Base-by-base conservation (phyloP, 2,888 invertebrate species). In the Idaea biselata region DNA sequence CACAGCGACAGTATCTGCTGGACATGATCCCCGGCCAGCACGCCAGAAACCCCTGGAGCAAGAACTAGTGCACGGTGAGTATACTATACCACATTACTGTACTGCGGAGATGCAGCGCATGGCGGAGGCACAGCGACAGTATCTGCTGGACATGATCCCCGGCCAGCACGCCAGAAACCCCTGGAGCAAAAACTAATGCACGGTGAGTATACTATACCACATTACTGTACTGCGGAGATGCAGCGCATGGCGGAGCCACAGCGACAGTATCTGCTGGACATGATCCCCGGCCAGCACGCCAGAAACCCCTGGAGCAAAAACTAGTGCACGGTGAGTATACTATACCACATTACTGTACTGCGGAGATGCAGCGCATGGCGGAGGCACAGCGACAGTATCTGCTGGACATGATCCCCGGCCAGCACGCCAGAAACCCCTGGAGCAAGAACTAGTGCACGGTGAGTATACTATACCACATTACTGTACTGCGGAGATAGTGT, bases 71-170 rank as follows among this genome's bases (percentile, higher is more conserved):
- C 16, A 8, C 55, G 55, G 16, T 55, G 16, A 16, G 16, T 16
- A 16, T 16, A 0, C 8, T 58, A n/a, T n/a, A n/a, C n/a, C n/a
- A n/a, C n/a, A n/a, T n/a, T n/a, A n/a, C n/a, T n/a, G n/a, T n/a
- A n/a, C n/a, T n/a, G 96, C 95, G 0, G 97, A 97, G 75, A 93
- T 97, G 84, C 97, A 97, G 85, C 94, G 97, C 73, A 97, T 97
- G 66, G 97, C 97, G 5, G 97, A 97, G 84, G 93, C 97, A 70
- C 99, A 99, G 93, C 94, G 99, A 63, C 99, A 99, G 93, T 99
- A 99, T 93, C 94, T 99, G 80, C 94, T 99, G 68, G 99, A 99
- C 88, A 98, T 99, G 98, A 97, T 99, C 80, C 97, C 98, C 32
- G 90, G 90, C 0, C 88, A 89, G 67, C 91, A 91, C 73, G 69